These are phyloP conservation scores for Drymodes brunneopygia DNA, from an alignment of 2,113 vertebrate species.

Conservation along the genomic window DNA sequence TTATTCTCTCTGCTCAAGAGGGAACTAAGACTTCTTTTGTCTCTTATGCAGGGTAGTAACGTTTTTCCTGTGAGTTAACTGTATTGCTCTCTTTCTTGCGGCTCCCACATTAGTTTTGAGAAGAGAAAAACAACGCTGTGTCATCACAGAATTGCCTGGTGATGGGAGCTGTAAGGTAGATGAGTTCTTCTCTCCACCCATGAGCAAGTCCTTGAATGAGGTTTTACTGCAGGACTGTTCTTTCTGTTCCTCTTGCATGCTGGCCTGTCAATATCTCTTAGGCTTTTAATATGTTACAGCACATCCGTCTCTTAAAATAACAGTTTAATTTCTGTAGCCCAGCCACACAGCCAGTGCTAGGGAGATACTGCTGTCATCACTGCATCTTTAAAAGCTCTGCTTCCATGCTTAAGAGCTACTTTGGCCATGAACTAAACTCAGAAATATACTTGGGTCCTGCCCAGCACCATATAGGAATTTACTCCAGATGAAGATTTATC, in stretches of 20 bases:
- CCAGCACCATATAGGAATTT: not conserved
- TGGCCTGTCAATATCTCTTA: slow-evolving; percentile 7
- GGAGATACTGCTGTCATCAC: not conserved
- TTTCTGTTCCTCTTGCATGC: not conserved
- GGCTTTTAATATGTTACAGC: slow-evolving; percentile 1
- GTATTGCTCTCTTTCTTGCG: not conserved
- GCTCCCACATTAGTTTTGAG: not conserved
- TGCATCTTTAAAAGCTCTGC: not conserved
- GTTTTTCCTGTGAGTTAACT: slow-evolving; percentile 3
- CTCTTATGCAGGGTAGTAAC: not conserved
- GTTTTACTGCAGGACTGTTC: slow-evolving; percentile 36
- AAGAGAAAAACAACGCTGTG: slow-evolving; percentile 14
- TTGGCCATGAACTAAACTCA: not conserved
- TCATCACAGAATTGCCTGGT: slow-evolving; percentile 15
- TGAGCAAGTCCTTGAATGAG: slow-evolving; percentile 44
- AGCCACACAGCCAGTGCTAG: not conserved
- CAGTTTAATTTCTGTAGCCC: not conserved
- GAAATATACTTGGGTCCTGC: not conserved
- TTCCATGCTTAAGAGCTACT: not conserved
- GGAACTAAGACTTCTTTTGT: not conserved
- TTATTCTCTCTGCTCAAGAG: not conserved
- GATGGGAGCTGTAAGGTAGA: slow-evolving; percentile 38
- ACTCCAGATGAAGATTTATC: not conserved
- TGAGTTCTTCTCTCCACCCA: slow-evolving; percentile 47
- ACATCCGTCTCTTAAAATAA: not conserved